These are phyloP conservation scores for Scolopax rusticola DNA, from an alignment of 2,797 vertebrate species.

Conservation along the genomic window DNA sequence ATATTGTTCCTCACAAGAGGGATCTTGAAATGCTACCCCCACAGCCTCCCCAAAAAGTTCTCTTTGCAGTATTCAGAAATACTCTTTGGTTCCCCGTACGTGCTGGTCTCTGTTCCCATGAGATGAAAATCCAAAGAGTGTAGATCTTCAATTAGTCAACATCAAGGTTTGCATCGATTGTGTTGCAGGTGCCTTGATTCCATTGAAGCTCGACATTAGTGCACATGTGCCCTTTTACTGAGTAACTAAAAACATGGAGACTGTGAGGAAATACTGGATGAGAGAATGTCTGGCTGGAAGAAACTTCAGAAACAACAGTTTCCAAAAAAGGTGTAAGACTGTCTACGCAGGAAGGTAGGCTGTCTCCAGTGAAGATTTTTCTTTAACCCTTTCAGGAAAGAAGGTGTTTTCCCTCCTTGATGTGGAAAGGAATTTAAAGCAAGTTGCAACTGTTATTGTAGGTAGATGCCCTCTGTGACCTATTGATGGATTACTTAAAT, in stretches of 20 bases:
- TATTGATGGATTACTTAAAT: not conserved
- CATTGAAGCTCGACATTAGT: constrained; percentile 54
- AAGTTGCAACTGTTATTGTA: not conserved
- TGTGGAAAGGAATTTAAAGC: not conserved
- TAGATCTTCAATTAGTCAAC: constrained; percentile 48
- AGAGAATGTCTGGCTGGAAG: constrained; percentile 59
- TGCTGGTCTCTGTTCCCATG: not conserved
- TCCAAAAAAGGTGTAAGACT: constrained; percentile 52
- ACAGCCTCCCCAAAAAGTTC: not conserved
- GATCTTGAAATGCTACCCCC: not conserved
- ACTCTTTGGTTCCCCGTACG: not conserved
- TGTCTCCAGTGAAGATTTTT: constrained; percentile 55
- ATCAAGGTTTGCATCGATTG: constrained; percentile 62
- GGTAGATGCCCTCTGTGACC: not conserved
- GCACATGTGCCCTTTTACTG: constrained; percentile 49
- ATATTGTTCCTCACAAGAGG: not conserved
- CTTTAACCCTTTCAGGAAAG: constrained; percentile 37
- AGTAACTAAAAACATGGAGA: constrained; percentile 64
- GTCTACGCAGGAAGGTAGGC: constrained; percentile 64
- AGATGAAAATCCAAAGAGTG: constrained; percentile 21
- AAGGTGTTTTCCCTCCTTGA: not conserved
- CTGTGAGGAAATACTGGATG: constrained; percentile 66
- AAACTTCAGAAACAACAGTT: constrained; percentile 58
- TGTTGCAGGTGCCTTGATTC: constrained; percentile 64
- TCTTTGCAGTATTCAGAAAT: not conserved